Evolutionary conservation across 2,888 invertebrate species (phyloP), one percentile per base, ranked within the genome.

Genomic region (Meghimatium bilineatum): DNA sequence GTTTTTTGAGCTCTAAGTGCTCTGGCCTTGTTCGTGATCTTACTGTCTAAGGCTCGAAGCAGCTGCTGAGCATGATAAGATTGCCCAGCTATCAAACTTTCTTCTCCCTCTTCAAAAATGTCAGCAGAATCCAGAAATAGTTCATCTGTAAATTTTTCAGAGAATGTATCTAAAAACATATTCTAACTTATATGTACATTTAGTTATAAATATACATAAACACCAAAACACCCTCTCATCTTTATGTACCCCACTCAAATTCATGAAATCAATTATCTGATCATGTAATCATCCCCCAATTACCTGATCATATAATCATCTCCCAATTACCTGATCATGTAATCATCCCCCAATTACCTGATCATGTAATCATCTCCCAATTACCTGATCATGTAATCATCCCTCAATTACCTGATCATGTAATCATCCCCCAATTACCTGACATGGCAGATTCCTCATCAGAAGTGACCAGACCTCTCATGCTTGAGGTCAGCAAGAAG

Each of bases 31-130:
- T 97, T 97, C 91, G 95, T 96, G 85, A 97, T 95, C 90, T 96
- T 96, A 91, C 97, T 97, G 89, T 97, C 96, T 82, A 98, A 93
- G 91, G 97, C 96, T 91, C 97, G 96, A 8, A 98, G 94, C 93
- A 97, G 97, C 88, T 96, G 90, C 82, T 91, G 88, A 44, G 91
- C 91, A 76, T 90, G 89, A 86, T 91, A 91, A 0, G 91, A 90
- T 85, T 92, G 91, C 20, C 87, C 88, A 20, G 88, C 89, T 84
- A 92, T 90, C 85, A 90, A 87, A 38, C 79, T 83, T n/a, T 85
- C 83, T 14, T 89, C 89, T 0, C 86, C 88, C 17, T 87, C 88
- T 26, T 88, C 88, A 36, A 88, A 52, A 17, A 60, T 56, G 3
- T 52, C 87, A 80, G 87, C 87, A 1, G 89, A 89, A 75, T 91